Evolutionary conservation across 2,888 invertebrate genomes (phyloP), one percentile per base, ranked within the genome.

Genomic region (Sericinus montela): DNA sequence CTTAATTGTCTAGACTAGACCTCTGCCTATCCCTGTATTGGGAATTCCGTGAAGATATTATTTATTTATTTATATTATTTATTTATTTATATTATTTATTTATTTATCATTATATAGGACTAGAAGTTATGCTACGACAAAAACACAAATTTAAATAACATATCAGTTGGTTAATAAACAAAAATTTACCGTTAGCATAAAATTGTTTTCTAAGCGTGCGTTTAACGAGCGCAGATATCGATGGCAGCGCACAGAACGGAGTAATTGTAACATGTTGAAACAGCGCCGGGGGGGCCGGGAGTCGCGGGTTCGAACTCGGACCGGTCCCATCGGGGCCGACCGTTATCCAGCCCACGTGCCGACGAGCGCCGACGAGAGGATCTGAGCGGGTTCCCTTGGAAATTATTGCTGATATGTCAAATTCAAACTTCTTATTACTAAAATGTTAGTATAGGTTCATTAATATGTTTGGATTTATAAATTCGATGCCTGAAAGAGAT

Each of bases 251-350:
- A 32, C 32, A 11, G 28, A 13, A 28, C 39, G 19, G 9, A 25
- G 39, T 39, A 39, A 39, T 39, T 39, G 39, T 39, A 39, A 28
- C 41, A n/a, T 32, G 32, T 28, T 39, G 13, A 25, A 14, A 38
- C 25, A 25, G 23, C 13, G 14, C 9, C 9, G 3, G 36, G 19
- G 36, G 19, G 19, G 39, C 45, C 25, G 38, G 38, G 43, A 39
- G 47, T 19, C 28, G 23, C 19, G 44, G 45, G 40, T 38, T 40
- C 28, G 49, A 45, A 45, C 35, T 35, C 48, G 30, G 51, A 72
- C 75, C 75, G 74, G 75, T 75, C 65, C 45, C 61, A 71, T 64
- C 59, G 62, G 60, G 70, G 68, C 32, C 71, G 59, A 75, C 75
- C 75, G 75, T 75, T 75, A 74, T 45, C 35, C 59, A 49, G 52